A percentile compares a stretch with the other conserved stretches of the same genome.
Evolutionary conservation across 1,140 invertebrate species (phyloP).

Genomic region (Tachypleus tridentatus): DNA sequence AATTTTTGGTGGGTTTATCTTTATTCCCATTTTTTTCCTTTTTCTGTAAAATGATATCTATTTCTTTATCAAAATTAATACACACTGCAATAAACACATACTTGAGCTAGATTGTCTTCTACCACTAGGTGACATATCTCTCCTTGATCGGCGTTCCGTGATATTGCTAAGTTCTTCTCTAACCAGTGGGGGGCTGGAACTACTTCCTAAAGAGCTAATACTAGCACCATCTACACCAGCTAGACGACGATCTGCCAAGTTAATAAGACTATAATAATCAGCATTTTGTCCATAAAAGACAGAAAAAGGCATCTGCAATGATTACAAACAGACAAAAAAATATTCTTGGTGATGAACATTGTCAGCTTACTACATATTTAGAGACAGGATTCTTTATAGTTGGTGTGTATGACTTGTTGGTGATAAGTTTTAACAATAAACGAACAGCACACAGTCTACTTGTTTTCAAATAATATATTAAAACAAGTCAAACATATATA

Average conservation of each 20-base stretch:
- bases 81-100: neutral
- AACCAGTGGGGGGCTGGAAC: constrained; percentile 29
- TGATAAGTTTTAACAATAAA: no score
- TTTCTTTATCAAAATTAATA: no score
- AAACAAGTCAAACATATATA: no score
- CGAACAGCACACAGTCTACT: no score
- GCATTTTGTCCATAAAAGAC: neutral
- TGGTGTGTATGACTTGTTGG: no score
- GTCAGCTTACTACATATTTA: no score
- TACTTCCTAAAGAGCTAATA: constrained; percentile 76
- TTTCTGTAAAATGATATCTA: no score
- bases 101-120: neutral
- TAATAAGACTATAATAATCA: no score
- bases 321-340: neutral
- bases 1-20: neutral
- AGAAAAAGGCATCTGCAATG: neutral
- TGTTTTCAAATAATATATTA: no score
- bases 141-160: constrained; percentile 13
- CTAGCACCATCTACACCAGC: constrained; percentile 51
- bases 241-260: neutral
- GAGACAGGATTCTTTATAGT: no score
- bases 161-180: constrained; percentile 8
- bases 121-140: constrained; percentile 17
- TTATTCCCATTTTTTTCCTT: no score
- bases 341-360: neutral